Conservation (phyloP, 2,888 invertebrate genomes). For the Drosophila algonquin region DNA sequence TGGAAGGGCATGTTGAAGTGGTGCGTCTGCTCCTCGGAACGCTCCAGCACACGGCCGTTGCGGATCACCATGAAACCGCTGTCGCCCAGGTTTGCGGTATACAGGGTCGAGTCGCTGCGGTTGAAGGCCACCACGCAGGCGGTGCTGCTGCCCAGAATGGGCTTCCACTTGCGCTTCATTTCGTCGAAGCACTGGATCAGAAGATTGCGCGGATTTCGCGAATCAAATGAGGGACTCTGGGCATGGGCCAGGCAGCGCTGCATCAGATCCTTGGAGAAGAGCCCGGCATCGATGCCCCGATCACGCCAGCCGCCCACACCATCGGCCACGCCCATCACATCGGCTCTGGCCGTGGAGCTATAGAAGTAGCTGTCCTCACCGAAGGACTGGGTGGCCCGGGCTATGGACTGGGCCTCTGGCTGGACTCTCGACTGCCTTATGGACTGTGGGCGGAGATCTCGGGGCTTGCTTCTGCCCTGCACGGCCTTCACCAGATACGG, state of each 20-base stretch:
- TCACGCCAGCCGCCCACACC: conserved; percentile 99
- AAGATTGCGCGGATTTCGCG: conserved; percentile 92
- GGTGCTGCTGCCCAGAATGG: conserved; percentile 97
- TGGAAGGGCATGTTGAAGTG: conserved; percentile 99
- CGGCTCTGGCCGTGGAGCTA: conserved; percentile 53
- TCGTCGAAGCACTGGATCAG: conserved; percentile 95
- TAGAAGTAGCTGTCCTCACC: conserved; percentile 70
- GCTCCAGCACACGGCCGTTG: conserved; percentile 92
- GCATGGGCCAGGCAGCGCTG: conserved; percentile 95
- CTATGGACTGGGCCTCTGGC: conserved; percentile 12
- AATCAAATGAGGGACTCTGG: conserved; percentile 92
- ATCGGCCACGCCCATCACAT: conserved; percentile 93
- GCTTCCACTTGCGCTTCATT: conserved; percentile 92
- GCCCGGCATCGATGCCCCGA: conserved; percentile 97
- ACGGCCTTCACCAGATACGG: conserved; percentile 59
- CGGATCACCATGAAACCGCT: conserved; percentile 97
- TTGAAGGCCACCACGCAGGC: conserved; percentile 97
- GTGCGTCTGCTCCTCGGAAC: conserved; percentile 97
- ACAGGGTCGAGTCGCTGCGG: conserved; percentile 92
- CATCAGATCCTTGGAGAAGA: conserved; percentile 96
- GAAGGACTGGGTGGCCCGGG: conserved; percentile 28
- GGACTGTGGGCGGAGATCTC: neutral
- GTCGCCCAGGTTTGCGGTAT: conserved; percentile 98
- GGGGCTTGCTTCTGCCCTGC: conserved; percentile 44
- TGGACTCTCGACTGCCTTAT: neutral